Evolutionary conservation across 1,140 invertebrate species (phyloP).

Genomic region (Macrotrachela quadricornifera): DNA sequence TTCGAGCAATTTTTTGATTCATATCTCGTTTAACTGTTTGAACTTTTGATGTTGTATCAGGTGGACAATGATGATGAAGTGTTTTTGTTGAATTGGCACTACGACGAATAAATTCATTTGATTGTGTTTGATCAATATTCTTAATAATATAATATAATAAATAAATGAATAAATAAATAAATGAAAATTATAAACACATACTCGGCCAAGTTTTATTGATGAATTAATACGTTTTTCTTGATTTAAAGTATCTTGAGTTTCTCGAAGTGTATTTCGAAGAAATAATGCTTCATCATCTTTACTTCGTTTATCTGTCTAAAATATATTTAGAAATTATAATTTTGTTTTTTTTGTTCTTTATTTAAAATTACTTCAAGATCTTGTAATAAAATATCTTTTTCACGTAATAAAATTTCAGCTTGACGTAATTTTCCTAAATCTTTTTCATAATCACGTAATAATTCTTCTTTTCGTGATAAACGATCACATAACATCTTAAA

Average conservation of each 20-base stretch:
- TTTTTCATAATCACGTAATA: conserved; percentile 25
- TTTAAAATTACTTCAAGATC: conserved; percentile 3
- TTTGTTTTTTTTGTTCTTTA: no score
- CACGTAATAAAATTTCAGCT: conserved; percentile 4
- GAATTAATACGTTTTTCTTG: conserved; percentile 27
- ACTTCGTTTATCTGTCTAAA: conserved; percentile 20
- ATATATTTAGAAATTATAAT: no score
- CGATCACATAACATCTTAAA: conserved; percentile 14
- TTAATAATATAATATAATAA: conserved; percentile 7
- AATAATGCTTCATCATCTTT: conserved; percentile 24
- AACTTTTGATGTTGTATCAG: neutral
- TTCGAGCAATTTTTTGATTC: conserved; percentile 19
- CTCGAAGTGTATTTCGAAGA: conserved; percentile 22
- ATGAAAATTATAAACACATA: conserved; percentile 4
- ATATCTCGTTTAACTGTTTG: neutral
- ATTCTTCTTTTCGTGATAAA: conserved; percentile 24
- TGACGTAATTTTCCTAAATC: conserved; percentile 25
- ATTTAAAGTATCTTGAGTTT: conserved; percentile 20
- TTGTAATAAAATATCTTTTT: conserved; percentile 1
- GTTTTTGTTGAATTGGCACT: neutral
- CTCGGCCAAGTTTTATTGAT: conserved; percentile 29
- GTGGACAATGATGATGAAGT: conserved; percentile 11
- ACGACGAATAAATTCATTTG: neutral
- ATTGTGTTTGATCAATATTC: no score
- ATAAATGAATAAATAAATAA: neutral